phyloP scores from a whole-genome alignment of 1,140 invertebrate genomes.

The Samia ricini region DNA sequence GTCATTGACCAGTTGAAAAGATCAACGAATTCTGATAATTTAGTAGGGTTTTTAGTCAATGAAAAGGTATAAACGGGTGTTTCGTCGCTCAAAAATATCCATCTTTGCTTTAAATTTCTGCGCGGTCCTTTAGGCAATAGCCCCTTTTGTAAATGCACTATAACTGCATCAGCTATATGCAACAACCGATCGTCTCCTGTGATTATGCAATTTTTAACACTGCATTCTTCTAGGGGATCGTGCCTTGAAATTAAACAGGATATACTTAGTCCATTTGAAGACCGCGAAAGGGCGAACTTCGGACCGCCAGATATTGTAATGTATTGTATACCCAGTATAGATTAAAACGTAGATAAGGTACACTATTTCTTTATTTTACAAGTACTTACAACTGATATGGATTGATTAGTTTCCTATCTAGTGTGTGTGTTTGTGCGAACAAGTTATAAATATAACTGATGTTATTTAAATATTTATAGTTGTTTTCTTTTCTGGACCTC shows the following conservation, averaged over 20 bases:
- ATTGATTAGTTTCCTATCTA: too few species aligned
- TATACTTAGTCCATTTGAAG: too few species aligned
- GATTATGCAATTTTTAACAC: constrained; percentile 55
- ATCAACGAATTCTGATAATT: constrained; percentile 70
- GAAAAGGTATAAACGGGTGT: constrained; percentile 46
- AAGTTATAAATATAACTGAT: too few species aligned
- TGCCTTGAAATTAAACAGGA: constrained; percentile 22
- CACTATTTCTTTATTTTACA: too few species aligned
- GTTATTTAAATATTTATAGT: too few species aligned
- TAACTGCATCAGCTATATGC: constrained; percentile 45
- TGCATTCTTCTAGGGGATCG: constrained; percentile 41
- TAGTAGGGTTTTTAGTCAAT: constrained; percentile 25
- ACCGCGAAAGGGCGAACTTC: too few species aligned
- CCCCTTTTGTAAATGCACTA: constrained; percentile 53
- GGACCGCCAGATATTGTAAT: too few species aligned
- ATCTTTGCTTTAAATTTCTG: constrained; percentile 44
- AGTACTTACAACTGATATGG: too few species aligned
- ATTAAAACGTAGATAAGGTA: too few species aligned
- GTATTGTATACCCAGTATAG: too few species aligned
- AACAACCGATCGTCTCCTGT: constrained; percentile 38
- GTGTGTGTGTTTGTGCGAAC: too few species aligned
- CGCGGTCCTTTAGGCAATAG: constrained; percentile 28
- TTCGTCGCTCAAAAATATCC: constrained; percentile 60
- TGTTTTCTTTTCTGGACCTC: too few species aligned
- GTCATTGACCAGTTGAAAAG: constrained; percentile 89